Base-by-base conservation (phyloP, 2,888 invertebrate species). In the Pediacus dermestoides region DNA sequence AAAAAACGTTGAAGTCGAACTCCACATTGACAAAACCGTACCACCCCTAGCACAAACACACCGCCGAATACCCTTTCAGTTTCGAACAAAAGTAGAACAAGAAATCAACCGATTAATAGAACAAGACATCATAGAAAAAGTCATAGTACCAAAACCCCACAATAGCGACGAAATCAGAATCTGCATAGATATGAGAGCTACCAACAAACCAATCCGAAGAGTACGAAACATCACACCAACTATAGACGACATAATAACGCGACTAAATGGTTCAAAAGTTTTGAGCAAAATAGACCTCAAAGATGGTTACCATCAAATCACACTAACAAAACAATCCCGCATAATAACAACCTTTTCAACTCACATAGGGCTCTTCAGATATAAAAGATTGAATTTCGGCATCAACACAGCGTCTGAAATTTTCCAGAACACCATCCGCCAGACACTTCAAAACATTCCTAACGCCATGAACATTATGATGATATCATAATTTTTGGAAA, bases 391-490 rank as follows among this genome's bases (percentile, higher is more conserved):
- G 2, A 53, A 57, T 48, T 66, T 65, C 44, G 63, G 62, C 0
- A 60, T 70, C 4, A 53, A 52, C 1, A 66, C 65, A 34, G 71
- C 70, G 2, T 62, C 66, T 1, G 71, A 70, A 50, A 51, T 66
- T 2, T 70, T 67, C 44, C 66, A 70, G 48, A 62, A 67, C 43
- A 55, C 54, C 2, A 42, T 70, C 4, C 9, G 25, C 12, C n/a
- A 12, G 22, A 15, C 11, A 15, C 21, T 30, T 21, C 21, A 16
- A 30, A 16, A 16, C 21, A 30, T 10, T 16, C 16, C 16, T 30
- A 10, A 10, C n/a, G 21, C 16, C 15, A 18, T 16, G 21, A 30
- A 10, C 31, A 18, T 8, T 30, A 16, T 18, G 10, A 30, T 30
- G 10, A 34, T n/a, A n/a, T n/a, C n/a, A n/a, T 66, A 2, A 43